These are phyloP conservation scores for Empis livida DNA, from an alignment of 2,888 invertebrate genomes.

Conservation along the genomic window DNA sequence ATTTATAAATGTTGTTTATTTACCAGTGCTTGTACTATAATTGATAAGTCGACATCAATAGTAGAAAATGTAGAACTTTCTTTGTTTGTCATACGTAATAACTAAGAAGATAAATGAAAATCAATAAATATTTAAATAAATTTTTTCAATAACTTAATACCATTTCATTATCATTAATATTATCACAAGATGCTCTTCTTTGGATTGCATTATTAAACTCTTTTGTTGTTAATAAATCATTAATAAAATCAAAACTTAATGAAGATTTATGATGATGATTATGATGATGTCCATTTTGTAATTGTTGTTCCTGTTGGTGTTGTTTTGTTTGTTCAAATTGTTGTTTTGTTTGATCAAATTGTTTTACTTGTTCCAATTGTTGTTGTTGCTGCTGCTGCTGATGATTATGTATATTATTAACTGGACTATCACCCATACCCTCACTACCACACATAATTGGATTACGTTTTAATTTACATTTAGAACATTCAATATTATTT, in stretches of 20 bases:
- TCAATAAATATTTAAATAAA: constrained; percentile 7
- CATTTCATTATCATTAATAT: constrained; percentile 19
- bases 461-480: constrained; percentile 21
- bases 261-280: constrained; percentile 12
- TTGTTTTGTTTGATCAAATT: neutral
- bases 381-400: constrained; percentile 12
- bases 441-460: neutral
- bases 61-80: constrained; percentile 25
- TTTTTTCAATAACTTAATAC: constrained; percentile 9
- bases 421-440: too few relatives aligned
- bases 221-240: constrained; percentile 8
- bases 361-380: neutral
- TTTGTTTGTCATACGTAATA: constrained; percentile 18
- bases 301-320: constrained; percentile 8
- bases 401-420: neutral
- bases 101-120: constrained; percentile 6
- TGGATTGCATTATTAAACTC: constrained; percentile 12
- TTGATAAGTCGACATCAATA: constrained; percentile 26
- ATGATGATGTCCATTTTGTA: constrained; percentile 9
- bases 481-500: constrained; percentile 22
- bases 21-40: constrained; percentile 31
- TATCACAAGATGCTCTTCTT: constrained; percentile 26
- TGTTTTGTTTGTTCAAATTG: neutral
- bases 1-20: constrained; percentile 2
- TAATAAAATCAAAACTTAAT: constrained; percentile 12